Evolutionary conservation across 2,888 invertebrate genomes (phyloP), one percentile per base, ranked within the genome.

Genomic region (Autographa gamma): DNA sequence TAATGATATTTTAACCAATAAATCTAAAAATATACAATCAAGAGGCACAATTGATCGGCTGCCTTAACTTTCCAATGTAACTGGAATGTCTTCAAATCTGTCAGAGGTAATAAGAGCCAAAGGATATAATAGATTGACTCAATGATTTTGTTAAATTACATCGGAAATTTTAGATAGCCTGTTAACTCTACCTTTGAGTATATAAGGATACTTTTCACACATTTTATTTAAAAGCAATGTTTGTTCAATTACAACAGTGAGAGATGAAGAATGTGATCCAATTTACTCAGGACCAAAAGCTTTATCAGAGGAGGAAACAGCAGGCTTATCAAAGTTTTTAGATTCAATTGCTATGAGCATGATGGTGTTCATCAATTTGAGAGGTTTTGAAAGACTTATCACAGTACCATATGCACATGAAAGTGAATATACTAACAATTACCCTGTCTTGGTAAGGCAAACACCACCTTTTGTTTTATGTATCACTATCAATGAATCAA

Each of bases 311-410:
- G 87, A 89, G 77, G 95, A 95, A 87, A 88, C 93, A 48, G 75
- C 83, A 72, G 85, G 87, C 11, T 75, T 94, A 11, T 86, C 93
- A 52, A 77, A 76, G 19, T 90, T 89, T 71, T 82, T 95, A 2
- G 90, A 93, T 68, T 83, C 61, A 41, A 86, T 92, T 72, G 89
- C 93, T 56, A 43, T 85, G 18, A 82, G 89, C 34, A 83, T 92
- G 77, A 87, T 95, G 79, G 90, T 88, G 60, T 94, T 93, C 77
- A 89, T 95, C 18, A 91, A 93, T 83, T 31, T 95, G 1, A 91
- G 87, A 84, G 91, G 92, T n/a, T 93, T 90, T 87, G 88, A 87
- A 38, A 87, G 83, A 60, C 82, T 92, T 31, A 86, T 95, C 38
- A 92, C 93, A 66, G 83, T 93, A 61, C 95, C 95, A 6, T 93